These are phyloP conservation scores for Spodoptera littoralis DNA, from an alignment of 2,888 invertebrate genomes.

Conservation along the genomic window DNA sequence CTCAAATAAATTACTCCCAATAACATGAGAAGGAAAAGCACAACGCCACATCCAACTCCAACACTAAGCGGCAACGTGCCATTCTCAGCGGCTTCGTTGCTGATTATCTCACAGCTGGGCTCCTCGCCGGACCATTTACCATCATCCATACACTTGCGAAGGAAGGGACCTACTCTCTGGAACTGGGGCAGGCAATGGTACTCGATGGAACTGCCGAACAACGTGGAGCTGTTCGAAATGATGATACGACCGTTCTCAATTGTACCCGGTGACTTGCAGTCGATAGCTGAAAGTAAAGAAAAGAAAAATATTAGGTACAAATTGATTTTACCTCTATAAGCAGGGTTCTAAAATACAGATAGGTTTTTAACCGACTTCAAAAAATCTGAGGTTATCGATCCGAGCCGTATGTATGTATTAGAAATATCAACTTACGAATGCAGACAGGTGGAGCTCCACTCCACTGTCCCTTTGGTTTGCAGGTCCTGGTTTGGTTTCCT, in stretches of 20 bases:
- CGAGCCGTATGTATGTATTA: too few species aligned
- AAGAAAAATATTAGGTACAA: too few species aligned
- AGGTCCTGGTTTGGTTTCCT: constrained; percentile 94
- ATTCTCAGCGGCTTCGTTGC: constrained; percentile 92
- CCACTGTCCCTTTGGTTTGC: constrained; percentile 94
- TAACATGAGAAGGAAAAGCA: constrained; percentile 93
- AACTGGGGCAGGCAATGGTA: constrained; percentile 96
- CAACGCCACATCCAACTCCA: constrained; percentile 94
- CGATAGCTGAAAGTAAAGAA: constrained; percentile 90
- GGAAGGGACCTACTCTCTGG: constrained; percentile 94
- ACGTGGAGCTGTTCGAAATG: constrained; percentile 94
- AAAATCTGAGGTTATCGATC: too few species aligned
- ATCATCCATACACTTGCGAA: constrained; percentile 94
- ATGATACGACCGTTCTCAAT: constrained; percentile 96
- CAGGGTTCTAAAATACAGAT: too few species aligned
- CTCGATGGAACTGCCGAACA: constrained; percentile 95
- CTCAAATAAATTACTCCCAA: constrained; percentile 94
- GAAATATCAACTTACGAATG: constrained; percentile 89
- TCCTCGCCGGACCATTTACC: constrained; percentile 96
- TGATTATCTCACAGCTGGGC: constrained; percentile 93
- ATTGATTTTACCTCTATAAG: too few species aligned
- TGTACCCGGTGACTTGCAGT: constrained; percentile 93
- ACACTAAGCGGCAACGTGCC: constrained; percentile 94
- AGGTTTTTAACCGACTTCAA: too few species aligned
- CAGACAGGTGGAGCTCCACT: constrained; percentile 93